Conservation (phyloP, 2,113 vertebrate genomes). For the Rhodinocichla rosea region DNA sequence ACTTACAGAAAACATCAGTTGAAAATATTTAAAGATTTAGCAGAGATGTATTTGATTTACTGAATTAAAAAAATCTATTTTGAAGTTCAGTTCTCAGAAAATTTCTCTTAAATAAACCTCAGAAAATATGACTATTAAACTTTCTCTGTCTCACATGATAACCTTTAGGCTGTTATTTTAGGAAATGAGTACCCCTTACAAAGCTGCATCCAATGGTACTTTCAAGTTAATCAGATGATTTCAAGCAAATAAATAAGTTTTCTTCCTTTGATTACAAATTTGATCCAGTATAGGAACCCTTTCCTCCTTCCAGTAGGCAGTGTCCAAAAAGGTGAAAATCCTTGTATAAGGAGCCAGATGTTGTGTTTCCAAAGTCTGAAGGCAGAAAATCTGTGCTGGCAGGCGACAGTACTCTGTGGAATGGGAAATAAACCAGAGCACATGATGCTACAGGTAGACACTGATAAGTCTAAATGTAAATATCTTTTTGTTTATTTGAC, state of each 20-base stretch:
- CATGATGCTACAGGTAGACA: background rate
- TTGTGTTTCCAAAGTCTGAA: background rate
- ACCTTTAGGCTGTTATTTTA: background rate
- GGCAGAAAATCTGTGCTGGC: background rate
- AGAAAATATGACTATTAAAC: background rate
- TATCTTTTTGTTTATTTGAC: slow-evolving; percentile 37
- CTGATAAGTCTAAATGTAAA: slow-evolving; percentile 28
- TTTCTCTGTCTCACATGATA: background rate
- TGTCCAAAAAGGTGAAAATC: background rate
- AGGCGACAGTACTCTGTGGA: background rate
- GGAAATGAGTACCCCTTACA: background rate
- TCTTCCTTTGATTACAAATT: background rate
- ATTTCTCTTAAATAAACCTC: background rate
- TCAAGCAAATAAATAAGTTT: background rate
- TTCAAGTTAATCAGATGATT: background rate
- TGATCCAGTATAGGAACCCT: background rate
- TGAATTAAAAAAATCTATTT: background rate
- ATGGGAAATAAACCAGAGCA: background rate
- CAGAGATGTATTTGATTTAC: background rate
- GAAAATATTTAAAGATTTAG: background rate
- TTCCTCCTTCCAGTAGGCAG: background rate
- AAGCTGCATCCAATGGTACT: background rate
- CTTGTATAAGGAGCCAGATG: background rate
- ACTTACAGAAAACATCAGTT: background rate
- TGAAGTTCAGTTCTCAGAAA: background rate